phyloP scores from a whole-genome alignment of 2,888 invertebrate species.

The Aproaerema taeniolella region DNA sequence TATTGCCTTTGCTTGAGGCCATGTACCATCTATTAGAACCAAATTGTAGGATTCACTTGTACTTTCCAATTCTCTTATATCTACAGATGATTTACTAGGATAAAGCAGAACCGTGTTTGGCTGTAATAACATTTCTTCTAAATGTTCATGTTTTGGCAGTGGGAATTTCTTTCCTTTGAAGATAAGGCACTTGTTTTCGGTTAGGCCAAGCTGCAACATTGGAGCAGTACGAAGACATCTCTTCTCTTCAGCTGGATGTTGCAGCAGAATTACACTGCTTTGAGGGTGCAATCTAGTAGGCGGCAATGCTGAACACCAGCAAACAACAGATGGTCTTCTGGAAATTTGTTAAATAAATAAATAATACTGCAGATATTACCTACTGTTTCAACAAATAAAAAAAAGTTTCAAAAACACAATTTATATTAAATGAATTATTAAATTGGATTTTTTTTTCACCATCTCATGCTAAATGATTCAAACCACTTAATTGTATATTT shows the following conservation, averaged over 20 bases:
- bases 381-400: no score
- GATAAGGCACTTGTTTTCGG: constrained; percentile 85
- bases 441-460: no score
- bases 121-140: constrained; percentile 81
- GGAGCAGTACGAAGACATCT: constrained; percentile 92
- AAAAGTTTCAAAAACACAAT: no score
- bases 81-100: constrained; percentile 85
- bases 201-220: constrained; percentile 88
- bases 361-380: no score
- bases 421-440: no score
- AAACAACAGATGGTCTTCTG: constrained; percentile 91
- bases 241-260: constrained; percentile 96
- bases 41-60: constrained; percentile 82
- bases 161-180: constrained; percentile 92
- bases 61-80: constrained; percentile 75
- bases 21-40: constrained; percentile 94
- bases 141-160: constrained; percentile 78
- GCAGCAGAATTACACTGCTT: constrained; percentile 87
- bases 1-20: constrained; percentile 96
- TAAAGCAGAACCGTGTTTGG: constrained; percentile 87
- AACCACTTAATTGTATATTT: no score
- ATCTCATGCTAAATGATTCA: no score
- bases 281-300: constrained; percentile 80
- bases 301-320: constrained; percentile 93
- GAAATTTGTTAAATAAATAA: background rate